Evolutionary conservation across 2,113 vertebrate genomes (phyloP).

Genomic region (human): DNA sequence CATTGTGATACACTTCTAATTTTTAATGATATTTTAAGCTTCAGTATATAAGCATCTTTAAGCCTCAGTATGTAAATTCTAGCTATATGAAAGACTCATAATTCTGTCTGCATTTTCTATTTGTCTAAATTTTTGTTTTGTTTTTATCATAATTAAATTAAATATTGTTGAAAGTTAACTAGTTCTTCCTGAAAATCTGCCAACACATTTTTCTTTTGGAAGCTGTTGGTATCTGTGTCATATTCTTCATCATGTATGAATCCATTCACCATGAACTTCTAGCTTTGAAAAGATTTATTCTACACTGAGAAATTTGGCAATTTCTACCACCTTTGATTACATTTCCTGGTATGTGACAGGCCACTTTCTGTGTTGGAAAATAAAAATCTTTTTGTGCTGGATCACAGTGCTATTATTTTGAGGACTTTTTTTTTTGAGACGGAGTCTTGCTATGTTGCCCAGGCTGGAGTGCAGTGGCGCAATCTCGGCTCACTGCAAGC

Average conservation of each 20-base stretch:
- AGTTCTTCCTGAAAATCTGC: not conserved
- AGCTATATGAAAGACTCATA: not conserved
- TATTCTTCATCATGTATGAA: not conserved
- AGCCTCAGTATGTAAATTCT: not conserved
- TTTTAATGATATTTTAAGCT: not conserved
- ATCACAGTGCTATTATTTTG: not conserved
- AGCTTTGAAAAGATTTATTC: not conserved
- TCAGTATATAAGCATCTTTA: not conserved
- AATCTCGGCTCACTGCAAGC: too few relatives aligned
- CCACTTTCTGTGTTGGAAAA: slow-evolving; percentile 13
- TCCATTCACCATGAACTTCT: not conserved
- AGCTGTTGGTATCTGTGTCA: not conserved
- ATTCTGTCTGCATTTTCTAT: not conserved
- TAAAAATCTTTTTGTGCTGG: not conserved
- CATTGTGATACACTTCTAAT: not conserved
- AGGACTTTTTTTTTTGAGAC: not conserved
- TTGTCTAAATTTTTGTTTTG: slow-evolving; percentile 34
- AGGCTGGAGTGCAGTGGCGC: too few relatives aligned
- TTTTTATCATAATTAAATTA: slow-evolving; percentile 45
- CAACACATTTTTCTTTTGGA: not conserved
- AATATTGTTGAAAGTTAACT: slow-evolving; percentile 35
- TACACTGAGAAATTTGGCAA: not conserved
- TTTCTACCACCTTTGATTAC: not conserved
- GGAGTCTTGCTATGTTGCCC: fast-evolving
- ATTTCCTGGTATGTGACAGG: not conserved